These are phyloP conservation scores for Xenentodon cancila DNA, from an alignment of 2,797 vertebrate genomes.

Conservation along the genomic window DNA sequence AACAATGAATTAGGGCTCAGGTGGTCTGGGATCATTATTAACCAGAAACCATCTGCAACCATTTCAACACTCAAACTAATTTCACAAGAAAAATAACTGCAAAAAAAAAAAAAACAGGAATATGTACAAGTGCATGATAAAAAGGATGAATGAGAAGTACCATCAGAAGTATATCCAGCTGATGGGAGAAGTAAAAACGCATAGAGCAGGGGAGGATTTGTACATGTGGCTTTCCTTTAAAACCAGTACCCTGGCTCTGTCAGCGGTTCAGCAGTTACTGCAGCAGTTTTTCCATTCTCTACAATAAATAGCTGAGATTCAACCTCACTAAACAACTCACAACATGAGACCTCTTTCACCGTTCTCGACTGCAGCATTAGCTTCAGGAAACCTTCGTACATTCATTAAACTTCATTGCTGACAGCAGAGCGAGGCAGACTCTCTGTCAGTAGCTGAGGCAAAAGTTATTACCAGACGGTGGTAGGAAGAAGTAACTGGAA, in stretches of 20 bases:
- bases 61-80: slow-evolving; percentile 41
- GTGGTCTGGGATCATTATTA: slow-evolving; percentile 27
- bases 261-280: slow-evolving; percentile 42
- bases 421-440: slow-evolving; percentile 56
- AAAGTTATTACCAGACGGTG: slow-evolving; percentile 62
- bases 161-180: slow-evolving; percentile 47
- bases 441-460: slow-evolving; percentile 48
- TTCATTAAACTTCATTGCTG: slow-evolving; percentile 67
- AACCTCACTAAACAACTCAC: slow-evolving; percentile 49
- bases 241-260: slow-evolving; percentile 23
- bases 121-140: slow-evolving; percentile 67
- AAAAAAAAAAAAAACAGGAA: slow-evolving; percentile 42
- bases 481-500: slow-evolving; percentile 67
- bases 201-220: slow-evolving; percentile 45
- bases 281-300: slow-evolving; percentile 34
- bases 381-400: slow-evolving; percentile 60
- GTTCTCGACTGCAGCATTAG: slow-evolving; percentile 32
- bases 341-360: slow-evolving; percentile 42
- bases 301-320: slow-evolving; percentile 61
- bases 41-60: slow-evolving; percentile 28
- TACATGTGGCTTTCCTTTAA: slow-evolving; percentile 36
- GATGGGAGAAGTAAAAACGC: slow-evolving; percentile 41
- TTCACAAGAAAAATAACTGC: slow-evolving; percentile 32
- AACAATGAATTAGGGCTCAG: slow-evolving; percentile 41
- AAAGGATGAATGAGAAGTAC: slow-evolving; percentile 27